Base-by-base conservation (phyloP, 2,113 vertebrate species). In the Ophthalmolycus amberensis region DNA sequence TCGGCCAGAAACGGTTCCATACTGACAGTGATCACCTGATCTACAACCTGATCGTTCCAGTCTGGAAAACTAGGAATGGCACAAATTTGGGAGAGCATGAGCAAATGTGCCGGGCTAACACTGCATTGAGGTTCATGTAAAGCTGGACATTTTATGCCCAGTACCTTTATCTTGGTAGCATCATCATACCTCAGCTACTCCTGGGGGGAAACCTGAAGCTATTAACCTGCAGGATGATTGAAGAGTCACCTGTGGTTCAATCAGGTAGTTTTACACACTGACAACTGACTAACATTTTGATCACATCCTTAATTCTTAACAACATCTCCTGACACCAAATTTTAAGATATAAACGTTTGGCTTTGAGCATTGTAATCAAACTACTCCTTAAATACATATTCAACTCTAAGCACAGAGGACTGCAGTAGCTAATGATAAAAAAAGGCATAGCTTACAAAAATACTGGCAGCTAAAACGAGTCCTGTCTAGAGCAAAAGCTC, bases 1-100 rank as follows among this genome's bases (percentile, higher is more conserved):
- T 63, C 22, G 63, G 84, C 70, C 46, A 75, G 63, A 63, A 80
- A 71, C 60, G 59, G 52, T 25, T 68, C 60, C 9, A 50, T 32
- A 62, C 85, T 46, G 32, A 46, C 42, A 56, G 32, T 34, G 12
- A n/a, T 46, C 59, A 22, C 18, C 32, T 66, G 4, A 52, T 56
- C 6, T 12, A 25, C 73, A 71, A 22, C 25, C 22, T n/a, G 9
- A 60, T 10, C 11, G 25, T 71, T 67, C n/a, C 4, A 20, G 22
- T 72, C 14, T 22, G 54, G 20, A 34, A 18, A 34, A 14, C 52
- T 7, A 42, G 2, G 5, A 52, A 16, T 20, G 5, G 18, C 22
- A 22, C 44, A n/a, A 50, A 52, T 50, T 12, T 10, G 40, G 8
- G 6, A 18, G 52, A 25, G 48, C 34, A 58, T 40, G 4, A 71